Percentiles rank a stretch among this genome's conserved stretches.
These are phyloP conservation scores for Empis stercorea DNA, from an alignment of 2,888 invertebrate genomes.

Conservation along the genomic window DNA sequence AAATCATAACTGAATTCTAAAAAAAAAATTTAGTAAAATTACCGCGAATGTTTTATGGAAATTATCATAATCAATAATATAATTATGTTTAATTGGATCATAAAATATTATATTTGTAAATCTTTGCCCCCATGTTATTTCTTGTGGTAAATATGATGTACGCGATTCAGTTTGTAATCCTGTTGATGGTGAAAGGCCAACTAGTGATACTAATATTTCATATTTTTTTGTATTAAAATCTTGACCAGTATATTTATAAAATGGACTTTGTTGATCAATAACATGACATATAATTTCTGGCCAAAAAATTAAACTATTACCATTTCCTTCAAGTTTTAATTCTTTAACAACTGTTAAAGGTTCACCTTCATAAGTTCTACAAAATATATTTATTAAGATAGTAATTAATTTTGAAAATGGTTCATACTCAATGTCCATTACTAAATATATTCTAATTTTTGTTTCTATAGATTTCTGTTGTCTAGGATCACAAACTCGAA, in stretches of 20 bases:
- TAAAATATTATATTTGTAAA: conserved; percentile 57
- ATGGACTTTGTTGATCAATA: conserved; percentile 64
- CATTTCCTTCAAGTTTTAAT: conserved; percentile 49
- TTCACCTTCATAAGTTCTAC: conserved; percentile 49
- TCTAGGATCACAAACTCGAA: conserved; percentile 67
- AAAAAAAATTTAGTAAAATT: conserved; percentile 1
- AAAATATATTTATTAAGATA: conserved; percentile 13
- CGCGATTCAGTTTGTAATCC: conserved; percentile 57
- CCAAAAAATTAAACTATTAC: conserved; percentile 62
- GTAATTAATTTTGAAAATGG: too few species aligned
- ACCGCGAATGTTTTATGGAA: conserved; percentile 33
- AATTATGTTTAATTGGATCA: conserved; percentile 42
- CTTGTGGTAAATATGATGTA: conserved; percentile 65
- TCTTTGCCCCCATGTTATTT: conserved; percentile 73
- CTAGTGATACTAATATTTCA: conserved; percentile 68
- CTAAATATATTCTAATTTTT: conserved; percentile 49
- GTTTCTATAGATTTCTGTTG: conserved; percentile 69
- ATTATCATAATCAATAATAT: conserved; percentile 34
- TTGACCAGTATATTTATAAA: conserved; percentile 57
- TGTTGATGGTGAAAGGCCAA: conserved; percentile 67
- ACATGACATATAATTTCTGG: conserved; percentile 75
- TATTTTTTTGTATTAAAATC: conserved; percentile 64
- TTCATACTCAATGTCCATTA: conserved; percentile 28
- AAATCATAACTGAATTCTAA: too few species aligned
- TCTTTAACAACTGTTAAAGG: conserved; percentile 59